Conservation (phyloP, 1,140 invertebrate genomes). For the Gonioctena quinquepunctata region DNA sequence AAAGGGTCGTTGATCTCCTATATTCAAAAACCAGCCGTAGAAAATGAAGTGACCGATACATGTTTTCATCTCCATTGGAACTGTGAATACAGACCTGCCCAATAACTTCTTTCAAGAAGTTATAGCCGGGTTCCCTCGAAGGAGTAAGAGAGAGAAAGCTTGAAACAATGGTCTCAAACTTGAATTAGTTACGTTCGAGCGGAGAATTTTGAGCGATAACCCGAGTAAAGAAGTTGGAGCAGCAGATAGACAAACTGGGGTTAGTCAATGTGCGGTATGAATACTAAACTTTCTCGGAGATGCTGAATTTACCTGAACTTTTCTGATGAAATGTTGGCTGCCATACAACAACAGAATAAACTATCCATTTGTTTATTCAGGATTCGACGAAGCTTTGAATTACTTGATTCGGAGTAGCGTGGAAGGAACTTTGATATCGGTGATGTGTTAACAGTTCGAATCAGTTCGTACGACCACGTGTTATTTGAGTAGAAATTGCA, state of each 20-base stretch:
- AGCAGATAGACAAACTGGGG: slow-evolving; percentile 46
- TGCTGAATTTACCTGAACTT: slow-evolving; percentile 34
- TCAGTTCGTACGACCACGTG: too few relatives aligned
- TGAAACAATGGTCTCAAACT: slow-evolving; percentile 51
- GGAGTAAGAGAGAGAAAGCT: slow-evolving; percentile 1
- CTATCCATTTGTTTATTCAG: slow-evolving; percentile 8
- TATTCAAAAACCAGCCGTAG: too few relatives aligned
- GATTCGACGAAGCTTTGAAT: neutral
- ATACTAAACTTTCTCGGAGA: slow-evolving; percentile 32
- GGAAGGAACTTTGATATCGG: neutral
- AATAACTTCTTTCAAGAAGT: neutral
- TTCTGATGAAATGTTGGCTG: slow-evolving; percentile 34
- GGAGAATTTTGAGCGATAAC: slow-evolving; percentile 52
- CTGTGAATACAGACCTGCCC: neutral
- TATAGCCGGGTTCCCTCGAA: neutral
- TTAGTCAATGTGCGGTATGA: slow-evolving; percentile 34
- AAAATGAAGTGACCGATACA: too few relatives aligned
- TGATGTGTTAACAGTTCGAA: too few relatives aligned
- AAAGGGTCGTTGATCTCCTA: too few relatives aligned
- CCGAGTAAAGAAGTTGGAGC: slow-evolving; percentile 44
- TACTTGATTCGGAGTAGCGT: neutral
- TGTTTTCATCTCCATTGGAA: too few relatives aligned
- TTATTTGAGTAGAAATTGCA: too few relatives aligned
- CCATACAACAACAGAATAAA: slow-evolving; percentile 25
- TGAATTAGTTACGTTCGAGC: slow-evolving; percentile 53